Evolutionary conservation across 2,888 invertebrate genomes (phyloP).

Genomic region (Chironomus riparius): DNA sequence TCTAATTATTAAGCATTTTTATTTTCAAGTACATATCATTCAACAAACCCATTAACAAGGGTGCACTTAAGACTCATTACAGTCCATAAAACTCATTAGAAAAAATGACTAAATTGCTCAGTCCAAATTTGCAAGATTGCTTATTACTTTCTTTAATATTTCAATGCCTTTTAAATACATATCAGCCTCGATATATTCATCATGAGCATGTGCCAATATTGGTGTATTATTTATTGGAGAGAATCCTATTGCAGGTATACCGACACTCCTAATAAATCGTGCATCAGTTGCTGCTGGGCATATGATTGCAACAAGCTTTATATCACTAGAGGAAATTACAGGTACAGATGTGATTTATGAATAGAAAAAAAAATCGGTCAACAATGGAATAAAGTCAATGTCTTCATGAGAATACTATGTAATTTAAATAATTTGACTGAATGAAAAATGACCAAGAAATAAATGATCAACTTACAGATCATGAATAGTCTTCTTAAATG

Average conservation of each 20-base stretch:
- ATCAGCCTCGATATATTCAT: constrained; percentile 72
- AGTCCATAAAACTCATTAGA: too few relatives aligned
- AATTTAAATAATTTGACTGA: constrained; percentile 54
- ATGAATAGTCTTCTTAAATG: constrained; percentile 55
- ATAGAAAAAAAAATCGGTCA: neutral
- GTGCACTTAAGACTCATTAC: too few relatives aligned
- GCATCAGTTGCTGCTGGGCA: constrained; percentile 73
- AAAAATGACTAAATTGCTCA: neutral
- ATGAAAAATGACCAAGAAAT: constrained; percentile 33
- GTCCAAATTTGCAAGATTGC: neutral
- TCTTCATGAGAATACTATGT: too few relatives aligned
- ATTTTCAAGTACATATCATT: too few relatives aligned
- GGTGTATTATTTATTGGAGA: constrained; percentile 82
- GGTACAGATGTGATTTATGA: neutral
- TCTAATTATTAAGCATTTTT: too few relatives aligned
- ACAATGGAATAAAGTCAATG: too few relatives aligned
- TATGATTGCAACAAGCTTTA: neutral
- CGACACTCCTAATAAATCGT: constrained; percentile 61
- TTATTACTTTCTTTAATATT: constrained; percentile 57
- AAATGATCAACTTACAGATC: constrained; percentile 46
- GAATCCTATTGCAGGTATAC: constrained; percentile 80
- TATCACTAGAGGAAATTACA: neutral
- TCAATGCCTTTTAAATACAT: constrained; percentile 73
- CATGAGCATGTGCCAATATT: constrained; percentile 80
- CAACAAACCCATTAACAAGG: too few relatives aligned